Evolutionary conservation across 2,797 vertebrate species (phyloP), one percentile per base, ranked within the genome.

Genomic region (Enteromius paludinosus): DNA sequence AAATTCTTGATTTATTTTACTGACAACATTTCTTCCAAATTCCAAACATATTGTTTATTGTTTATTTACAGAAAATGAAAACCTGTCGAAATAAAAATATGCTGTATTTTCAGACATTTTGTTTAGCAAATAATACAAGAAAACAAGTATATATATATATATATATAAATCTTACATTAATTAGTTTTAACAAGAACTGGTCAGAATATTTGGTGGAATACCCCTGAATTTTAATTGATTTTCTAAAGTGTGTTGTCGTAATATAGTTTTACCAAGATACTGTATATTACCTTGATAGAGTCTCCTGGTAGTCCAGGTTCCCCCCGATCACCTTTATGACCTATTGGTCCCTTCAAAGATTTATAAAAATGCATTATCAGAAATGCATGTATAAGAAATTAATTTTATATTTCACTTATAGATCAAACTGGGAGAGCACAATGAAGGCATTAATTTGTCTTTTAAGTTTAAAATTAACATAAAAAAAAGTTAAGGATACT

Each of bases 271-370:
- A 61, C 23, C 23, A 61, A 78, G 65, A 64, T 4, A 35, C 5
- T 35, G 35, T 35, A 15, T n/a, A 30, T 78, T 49, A 98, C 97
- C 95, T 97, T 97, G 17, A 87, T 23, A 25, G 95, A 95, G 56
- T 83, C 72, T 68, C 97, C 97, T 38, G 90, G 90, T 69, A 88
- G 79, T 28, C 97, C 97, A 23, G 87, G 0, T 0, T 89, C 79
- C 0, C 97, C 97, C 52, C 3, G 76, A 0, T 97, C 95, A 64
- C 97, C 97, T 90, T 97, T 98, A 0, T 93, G 93, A 88, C 97
- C 97, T 0, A 89, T 78, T 0, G 93, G 94, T 41, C 97, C 97
- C 97, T 99, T 25, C 18, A 89, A 75, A 7, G 30, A 69, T 7
- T 79, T 5, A 74, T 3, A 25, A 65, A 52, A 78, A 8, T 33